A percentile compares a stretch with the other conserved stretches of the same genome.
Conservation (phyloP, 2,888 invertebrate species). For the Cancer borealis region DNA sequence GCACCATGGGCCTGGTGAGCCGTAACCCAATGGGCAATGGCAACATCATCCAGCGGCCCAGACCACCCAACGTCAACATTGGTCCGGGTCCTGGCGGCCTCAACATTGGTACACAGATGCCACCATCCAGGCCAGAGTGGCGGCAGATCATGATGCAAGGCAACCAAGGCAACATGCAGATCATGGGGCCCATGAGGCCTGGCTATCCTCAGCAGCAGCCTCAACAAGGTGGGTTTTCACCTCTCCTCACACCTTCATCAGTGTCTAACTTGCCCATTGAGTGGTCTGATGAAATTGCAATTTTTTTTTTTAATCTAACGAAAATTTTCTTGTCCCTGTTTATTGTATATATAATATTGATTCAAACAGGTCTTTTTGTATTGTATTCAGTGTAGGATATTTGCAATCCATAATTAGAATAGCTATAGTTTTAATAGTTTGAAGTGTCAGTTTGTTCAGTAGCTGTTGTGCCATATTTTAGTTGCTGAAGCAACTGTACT, state of each 20-base stretch:
- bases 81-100: constrained; percentile 71
- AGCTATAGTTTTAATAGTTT: not conserved
- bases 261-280: not conserved
- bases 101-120: constrained; percentile 76
- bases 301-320: no score
- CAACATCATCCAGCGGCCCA: constrained; percentile 67
- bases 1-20: constrained; percentile 69
- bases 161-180: constrained; percentile 70
- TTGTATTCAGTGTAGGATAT: not conserved
- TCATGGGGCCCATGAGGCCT: constrained; percentile 73
- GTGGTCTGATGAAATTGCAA: not conserved
- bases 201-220: constrained; percentile 74
- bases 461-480: not conserved
- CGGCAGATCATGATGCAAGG: constrained; percentile 77
- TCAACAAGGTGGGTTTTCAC: constrained; percentile 68
- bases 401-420: not conserved
- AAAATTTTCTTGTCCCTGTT: not conserved
- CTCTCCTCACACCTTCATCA: not conserved
- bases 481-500: not conserved
- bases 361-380: not conserved
- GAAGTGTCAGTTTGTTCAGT: not conserved
- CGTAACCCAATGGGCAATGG: constrained; percentile 62
- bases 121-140: constrained; percentile 75
- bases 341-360: not conserved
- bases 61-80: constrained; percentile 74